A percentile compares a stretch with the other conserved stretches of the same genome.
phyloP scores from a whole-genome alignment of 1,140 invertebrate species.

The Oedothorax gibbosus region DNA sequence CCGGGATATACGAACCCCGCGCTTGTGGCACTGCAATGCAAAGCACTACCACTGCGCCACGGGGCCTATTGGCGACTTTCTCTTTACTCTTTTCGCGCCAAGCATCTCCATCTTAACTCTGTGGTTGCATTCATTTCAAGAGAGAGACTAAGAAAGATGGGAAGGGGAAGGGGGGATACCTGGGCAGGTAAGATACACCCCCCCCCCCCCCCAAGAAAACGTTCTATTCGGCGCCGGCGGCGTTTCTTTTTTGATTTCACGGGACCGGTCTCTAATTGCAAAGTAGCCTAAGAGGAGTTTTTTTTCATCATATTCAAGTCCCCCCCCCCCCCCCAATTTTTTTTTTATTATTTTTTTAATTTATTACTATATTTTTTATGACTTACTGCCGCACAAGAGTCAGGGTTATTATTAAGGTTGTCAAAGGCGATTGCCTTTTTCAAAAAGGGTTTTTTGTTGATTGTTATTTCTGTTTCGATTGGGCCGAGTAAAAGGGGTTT shows the following conservation, averaged over 20 bases:
- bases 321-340: neutral
- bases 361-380: constrained; percentile 38
- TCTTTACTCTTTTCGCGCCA: neutral
- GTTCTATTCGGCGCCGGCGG: constrained; percentile 46
- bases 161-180: constrained; percentile 7
- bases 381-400: neutral
- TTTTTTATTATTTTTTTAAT: constrained; percentile 38
- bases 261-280: constrained; percentile 57
- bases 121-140: too few species aligned
- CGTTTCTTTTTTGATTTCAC: constrained; percentile 33
- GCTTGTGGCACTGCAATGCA: too few species aligned
- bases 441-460: constrained; percentile 14
- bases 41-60: too few species aligned
- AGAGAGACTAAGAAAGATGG: neutral
- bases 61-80: neutral
- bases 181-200: constrained; percentile 9
- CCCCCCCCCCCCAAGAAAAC: neutral
- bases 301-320: too few species aligned
- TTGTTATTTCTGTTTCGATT: constrained; percentile 11
- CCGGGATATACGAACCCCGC: too few species aligned
- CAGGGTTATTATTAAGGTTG: constrained; percentile 53
- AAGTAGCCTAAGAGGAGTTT: constrained; percentile 33
- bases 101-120: too few species aligned
- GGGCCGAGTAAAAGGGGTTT: neutral
- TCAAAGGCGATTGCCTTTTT: constrained; percentile 54